Base-by-base conservation (phyloP, 1,140 invertebrate species). In the Patella vulgata region DNA sequence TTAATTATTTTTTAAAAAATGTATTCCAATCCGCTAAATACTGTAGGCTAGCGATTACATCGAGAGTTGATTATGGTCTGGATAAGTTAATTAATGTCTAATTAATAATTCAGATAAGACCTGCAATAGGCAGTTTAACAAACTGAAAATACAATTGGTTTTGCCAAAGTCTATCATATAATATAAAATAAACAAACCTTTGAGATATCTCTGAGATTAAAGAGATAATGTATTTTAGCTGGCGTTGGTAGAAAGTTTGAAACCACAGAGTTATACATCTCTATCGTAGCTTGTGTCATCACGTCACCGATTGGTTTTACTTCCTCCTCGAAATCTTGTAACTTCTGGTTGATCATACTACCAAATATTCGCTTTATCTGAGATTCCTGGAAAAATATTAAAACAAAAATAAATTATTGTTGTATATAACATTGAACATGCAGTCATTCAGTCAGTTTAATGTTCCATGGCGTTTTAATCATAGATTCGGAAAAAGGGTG, bases 151-250 rank as follows among this genome's bases (percentile, higher is more conserved):
- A n/a, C n/a, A n/a, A n/a, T n/a, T n/a, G n/a, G n/a, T n/a, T n/a
- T n/a, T n/a, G n/a, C n/a, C n/a, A n/a, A 25, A 30, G 30, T 11
- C 21, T 40, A n/a, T n/a, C 9, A 11, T 40, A 40, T 11, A 48
- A 14, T 17, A 0, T 11, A 23, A 48, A n/a, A 11, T 11, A 1
- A 39, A 33, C 54, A 46, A 70, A 89, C 88, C 85, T 89, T 92
- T 1, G 92, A 94, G 68, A 95, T 93, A 77, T 95, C 93, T 66
- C 92, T 85, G 62, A 96, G 80, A 82, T 93, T 95, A 83, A 95
- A 95, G 17, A 94, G 82, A 71, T 95, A 96, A 81, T 96, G 93
- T 72, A 93, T 93, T 79, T 94, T 95, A 36, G 89, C 88, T 0
- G 93, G 93, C 2, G 92, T 94, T 1, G 93, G 93, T 44, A 94